Evolutionary conservation across 1,140 invertebrate species (phyloP), one percentile per base, ranked within the genome.

Genomic region (Drosophila ficusphila): DNA sequence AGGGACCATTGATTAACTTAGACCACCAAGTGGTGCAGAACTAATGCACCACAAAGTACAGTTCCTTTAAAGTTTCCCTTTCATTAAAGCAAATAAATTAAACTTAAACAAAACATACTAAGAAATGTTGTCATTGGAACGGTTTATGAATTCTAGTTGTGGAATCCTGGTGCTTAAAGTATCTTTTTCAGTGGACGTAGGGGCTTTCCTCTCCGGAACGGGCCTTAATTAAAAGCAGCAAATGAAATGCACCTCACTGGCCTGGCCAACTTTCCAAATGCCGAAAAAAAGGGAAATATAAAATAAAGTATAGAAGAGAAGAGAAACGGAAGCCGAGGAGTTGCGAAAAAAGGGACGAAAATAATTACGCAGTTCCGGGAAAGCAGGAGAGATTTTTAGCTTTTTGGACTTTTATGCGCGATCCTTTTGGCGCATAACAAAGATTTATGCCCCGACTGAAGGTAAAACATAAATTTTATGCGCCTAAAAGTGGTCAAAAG

Each of bases 391-490:
- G 60, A 64, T 64, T 67, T 41, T 19, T 27, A 42, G 36, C 44
- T 34, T 21, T 65, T 25, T 65, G 34, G 21, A 39, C 33, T 19
- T 47, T 58, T 29, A 29, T 61, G 56, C 7, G 14, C 27, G 38
- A 47, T 36, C 33, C 33, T 60, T 60, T 60, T 58, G 14, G 36
- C 5, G 21, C 60, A 75, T 78, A 83, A 83, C 74, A 83, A 83
- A 83, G 79, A 83, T 83, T 78, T 78, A 78, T 83, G 69, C 49
- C 49, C 58, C 49, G 61, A 19, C 73, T 41, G 46, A 56, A 83
- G 79, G 51, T 70, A 49, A 74, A 70, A 61, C 69, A 82, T 77
- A 83, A 74, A 78, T 83, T 78, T 69, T 57, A 58, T 67, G 82
- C 52, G 57, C 69, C 73, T 75, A 60, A 76, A 64, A 71, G 60